These are phyloP conservation scores for Cerastoderma edule DNA, from an alignment of 2,888 invertebrate genomes.

Conservation along the genomic window DNA sequence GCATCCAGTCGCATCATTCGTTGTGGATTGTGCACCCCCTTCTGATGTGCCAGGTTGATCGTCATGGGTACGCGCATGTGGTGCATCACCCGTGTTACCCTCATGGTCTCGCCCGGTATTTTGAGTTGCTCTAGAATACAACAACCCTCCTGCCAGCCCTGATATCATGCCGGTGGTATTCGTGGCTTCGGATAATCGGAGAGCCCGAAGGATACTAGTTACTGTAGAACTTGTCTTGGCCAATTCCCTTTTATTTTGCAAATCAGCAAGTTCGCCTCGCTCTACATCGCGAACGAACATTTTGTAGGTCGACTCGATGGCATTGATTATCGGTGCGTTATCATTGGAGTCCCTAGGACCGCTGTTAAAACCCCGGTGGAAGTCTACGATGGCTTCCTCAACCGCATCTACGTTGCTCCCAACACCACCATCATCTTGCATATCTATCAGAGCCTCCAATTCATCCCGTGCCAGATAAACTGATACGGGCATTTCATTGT, in stretches of 20 bases:
- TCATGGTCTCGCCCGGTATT: too few relatives aligned
- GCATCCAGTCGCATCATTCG: not conserved
- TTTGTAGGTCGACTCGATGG: not conserved
- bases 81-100: too few relatives aligned
- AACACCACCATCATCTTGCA: conserved; percentile 37
- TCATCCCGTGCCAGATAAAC: conserved; percentile 29
- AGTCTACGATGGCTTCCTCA: conserved; percentile 43
- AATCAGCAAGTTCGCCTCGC: conserved; percentile 3
- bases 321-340: conserved; percentile 27
- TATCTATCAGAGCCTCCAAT: conserved; percentile 19
- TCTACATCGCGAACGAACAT: not conserved
- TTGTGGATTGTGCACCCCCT: too few relatives aligned
- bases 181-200: not conserved
- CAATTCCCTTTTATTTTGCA: not conserved
- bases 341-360: conserved; percentile 26
- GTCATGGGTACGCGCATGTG: too few relatives aligned
- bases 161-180: not conserved
- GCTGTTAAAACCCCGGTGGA: conserved; percentile 41
- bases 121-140: too few relatives aligned
- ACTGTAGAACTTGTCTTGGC: not conserved
- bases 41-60: too few relatives aligned
- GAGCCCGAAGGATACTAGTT: not conserved
- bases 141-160: not conserved
- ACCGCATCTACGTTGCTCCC: conserved; percentile 23
- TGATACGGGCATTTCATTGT: conserved; percentile 20